Conservation (phyloP, 2,888 invertebrate genomes). For the Ptychoptera contaminata region DNA sequence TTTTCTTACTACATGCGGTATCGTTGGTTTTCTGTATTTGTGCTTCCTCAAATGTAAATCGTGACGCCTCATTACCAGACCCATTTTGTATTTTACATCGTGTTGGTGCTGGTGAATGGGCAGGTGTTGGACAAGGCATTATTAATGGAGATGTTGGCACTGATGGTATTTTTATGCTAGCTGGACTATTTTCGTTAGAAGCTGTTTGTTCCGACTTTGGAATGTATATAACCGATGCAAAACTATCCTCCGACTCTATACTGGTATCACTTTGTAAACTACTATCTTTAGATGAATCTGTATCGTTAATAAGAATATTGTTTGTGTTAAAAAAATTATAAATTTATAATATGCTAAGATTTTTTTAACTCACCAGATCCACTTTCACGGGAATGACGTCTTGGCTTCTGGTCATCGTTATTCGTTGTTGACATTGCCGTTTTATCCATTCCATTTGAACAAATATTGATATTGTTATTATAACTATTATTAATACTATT, state of each 20-base stretch:
- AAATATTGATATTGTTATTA: slow-evolving; percentile 18
- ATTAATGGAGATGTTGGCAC: slow-evolving; percentile 57
- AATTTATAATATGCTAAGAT: slow-evolving; percentile 1
- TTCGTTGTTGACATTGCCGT: no score
- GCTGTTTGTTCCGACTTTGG: slow-evolving; percentile 50
- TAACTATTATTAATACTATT: slow-evolving; percentile 14
- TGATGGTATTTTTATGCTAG: slow-evolving; percentile 36
- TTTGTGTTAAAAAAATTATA: slow-evolving; percentile 12
- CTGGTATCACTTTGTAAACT: slow-evolving; percentile 88
- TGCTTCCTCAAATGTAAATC: slow-evolving; percentile 22
- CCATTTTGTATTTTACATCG: slow-evolving; percentile 3
- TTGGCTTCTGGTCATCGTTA: slow-evolving; percentile 36
- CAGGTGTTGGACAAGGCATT: slow-evolving; percentile 31
- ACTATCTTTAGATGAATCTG: slow-evolving; percentile 70
- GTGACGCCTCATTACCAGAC: slow-evolving; percentile 4
- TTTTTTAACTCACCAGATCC: slow-evolving; percentile 37
- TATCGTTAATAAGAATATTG: slow-evolving; percentile 11
- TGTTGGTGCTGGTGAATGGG: slow-evolving; percentile 26
- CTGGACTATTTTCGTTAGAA: neutral
- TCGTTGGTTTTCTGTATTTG: slow-evolving; percentile 14
- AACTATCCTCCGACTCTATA: slow-evolving; percentile 86
- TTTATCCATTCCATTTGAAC: slow-evolving; percentile 16
- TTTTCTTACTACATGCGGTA: neutral
- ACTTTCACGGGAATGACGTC: slow-evolving; percentile 70
- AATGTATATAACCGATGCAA: slow-evolving; percentile 82